Base-by-base conservation (phyloP, 2,113 vertebrate genomes). In the Indri indri region DNA sequence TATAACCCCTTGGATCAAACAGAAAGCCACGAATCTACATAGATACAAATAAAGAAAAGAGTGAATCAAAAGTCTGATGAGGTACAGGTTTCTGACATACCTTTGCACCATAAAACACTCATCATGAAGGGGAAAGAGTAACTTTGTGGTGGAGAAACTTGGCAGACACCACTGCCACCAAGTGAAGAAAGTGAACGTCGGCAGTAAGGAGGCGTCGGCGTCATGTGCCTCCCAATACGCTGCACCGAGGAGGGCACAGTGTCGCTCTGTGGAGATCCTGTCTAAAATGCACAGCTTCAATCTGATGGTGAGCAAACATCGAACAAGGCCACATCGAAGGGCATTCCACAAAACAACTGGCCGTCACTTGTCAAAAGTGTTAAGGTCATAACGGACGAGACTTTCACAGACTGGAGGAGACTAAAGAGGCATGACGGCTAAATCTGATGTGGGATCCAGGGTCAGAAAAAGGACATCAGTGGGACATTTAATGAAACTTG, bases 401-500 rank as follows among this genome's bases (percentile, higher is more conserved):
- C 54, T 0, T 7, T 32, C 22, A 32, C 25, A 82, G 73, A 25
- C 5, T 1, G 6, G 47, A 95, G 45, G 61, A 27, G 57, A 79
- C 20, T 9, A 37, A 2, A 66, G 47, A 76, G 59, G 52, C 16
- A 7, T 1, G 61, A 20, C 66, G 11, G 8, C 50, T 17, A 16
- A 50, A 57, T 34, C 77, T 23, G 32, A 11, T 1, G 22, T 9
- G 6, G 25, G 59, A 42, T 25, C 40, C 52, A 13, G 57, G 17
- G 34, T 3, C 4, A 34, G 76, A 32, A 18, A 89, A 54, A 22
- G 61, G n/a, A 37, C 18, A 40, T 18, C 45, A 45, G 34, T 3
- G 30, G 23, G 74, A 50, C 80, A 14, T 4, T 1, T 0, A 30
- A 25, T 22, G 18, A 63, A 8, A 4, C 30, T 0, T 30, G 20